phyloP scores from a whole-genome alignment of 2,113 vertebrate species.

The Psettodes erumei region DNA sequence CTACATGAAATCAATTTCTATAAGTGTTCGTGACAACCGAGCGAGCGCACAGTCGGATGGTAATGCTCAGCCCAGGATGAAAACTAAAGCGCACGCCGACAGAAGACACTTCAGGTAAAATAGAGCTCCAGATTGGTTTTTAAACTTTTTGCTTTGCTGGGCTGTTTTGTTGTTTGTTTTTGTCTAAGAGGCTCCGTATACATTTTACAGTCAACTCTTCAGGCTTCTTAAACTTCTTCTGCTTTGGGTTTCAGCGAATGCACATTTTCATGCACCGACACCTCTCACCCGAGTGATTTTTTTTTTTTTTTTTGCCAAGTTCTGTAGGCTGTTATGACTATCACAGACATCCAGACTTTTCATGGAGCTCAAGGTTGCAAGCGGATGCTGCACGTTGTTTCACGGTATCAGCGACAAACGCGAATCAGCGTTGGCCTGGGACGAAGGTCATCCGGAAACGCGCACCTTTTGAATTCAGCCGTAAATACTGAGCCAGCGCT shows the following conservation, averaged over 20 bases:
- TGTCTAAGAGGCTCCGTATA: no score
- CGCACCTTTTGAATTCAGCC: no score
- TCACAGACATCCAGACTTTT: not conserved
- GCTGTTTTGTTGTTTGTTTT: slow-evolving; percentile 1
- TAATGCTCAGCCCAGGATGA: slow-evolving; percentile 29
- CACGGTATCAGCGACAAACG: no score
- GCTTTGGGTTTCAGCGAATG: not conserved
- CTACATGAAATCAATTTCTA: slow-evolving; percentile 40
- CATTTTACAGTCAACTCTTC: not conserved
- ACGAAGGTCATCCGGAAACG: no score
- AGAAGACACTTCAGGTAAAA: slow-evolving; percentile 34
- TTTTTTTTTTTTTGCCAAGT: not conserved
- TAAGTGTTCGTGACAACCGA: slow-evolving; percentile 34
- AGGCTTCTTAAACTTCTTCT: no score
- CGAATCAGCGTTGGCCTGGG: no score
- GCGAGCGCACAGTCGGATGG: slow-evolving; percentile 12
- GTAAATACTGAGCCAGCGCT: no score
- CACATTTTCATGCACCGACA: not conserved
- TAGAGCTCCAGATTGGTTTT: slow-evolving; percentile 26
- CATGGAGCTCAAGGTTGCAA: not conserved
- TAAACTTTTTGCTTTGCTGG: not conserved
- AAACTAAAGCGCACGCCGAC: slow-evolving; percentile 20
- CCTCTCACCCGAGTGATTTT: not conserved
- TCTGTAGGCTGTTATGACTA: not conserved
- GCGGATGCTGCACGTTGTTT: no score